A percentile compares a stretch with the other conserved stretches of the same genome.
Evolutionary conservation across 2,797 vertebrate genomes (phyloP).

Genomic region (Scyliorhinus canicula): DNA sequence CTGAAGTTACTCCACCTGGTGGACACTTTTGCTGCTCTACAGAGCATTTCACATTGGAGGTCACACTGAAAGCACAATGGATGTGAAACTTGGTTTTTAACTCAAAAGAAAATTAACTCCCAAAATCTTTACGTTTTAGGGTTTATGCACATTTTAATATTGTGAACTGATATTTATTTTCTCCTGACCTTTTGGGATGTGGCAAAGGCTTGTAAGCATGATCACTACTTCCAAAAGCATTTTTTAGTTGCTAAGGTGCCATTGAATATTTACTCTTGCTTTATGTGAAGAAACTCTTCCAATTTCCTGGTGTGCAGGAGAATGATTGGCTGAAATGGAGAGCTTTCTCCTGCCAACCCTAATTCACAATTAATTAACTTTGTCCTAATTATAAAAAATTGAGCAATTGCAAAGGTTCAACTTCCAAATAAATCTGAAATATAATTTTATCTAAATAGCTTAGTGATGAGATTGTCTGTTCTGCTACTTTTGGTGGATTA

Average conservation of each 20-base stretch:
- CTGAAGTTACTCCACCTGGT: not conserved
- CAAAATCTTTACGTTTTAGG: not conserved
- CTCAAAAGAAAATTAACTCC: not conserved
- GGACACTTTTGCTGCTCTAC: not conserved
- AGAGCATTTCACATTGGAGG: not conserved
- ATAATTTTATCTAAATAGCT: not conserved
- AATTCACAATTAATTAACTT: not conserved
- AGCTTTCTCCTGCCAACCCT: not conserved
- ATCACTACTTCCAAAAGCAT: too few relatives aligned
- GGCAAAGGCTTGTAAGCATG: not conserved
- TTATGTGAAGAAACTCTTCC: not conserved
- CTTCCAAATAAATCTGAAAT: not conserved
- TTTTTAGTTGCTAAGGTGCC: not conserved
- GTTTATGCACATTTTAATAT: not conserved
- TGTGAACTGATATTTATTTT: not conserved
- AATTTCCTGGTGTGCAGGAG: not conserved
- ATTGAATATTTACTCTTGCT: not conserved
- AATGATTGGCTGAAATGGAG: not conserved
- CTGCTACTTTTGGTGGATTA: not conserved
- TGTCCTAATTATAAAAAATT: conserved; percentile 8
- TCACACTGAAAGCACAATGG: not conserved
- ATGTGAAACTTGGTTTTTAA: not conserved
- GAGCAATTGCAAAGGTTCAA: not conserved
- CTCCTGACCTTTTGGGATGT: not conserved
- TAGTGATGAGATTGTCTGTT: not conserved